Evolutionary conservation across 2,113 vertebrate species (phyloP).

Genomic region (Sakesphorus luctuosus): DNA sequence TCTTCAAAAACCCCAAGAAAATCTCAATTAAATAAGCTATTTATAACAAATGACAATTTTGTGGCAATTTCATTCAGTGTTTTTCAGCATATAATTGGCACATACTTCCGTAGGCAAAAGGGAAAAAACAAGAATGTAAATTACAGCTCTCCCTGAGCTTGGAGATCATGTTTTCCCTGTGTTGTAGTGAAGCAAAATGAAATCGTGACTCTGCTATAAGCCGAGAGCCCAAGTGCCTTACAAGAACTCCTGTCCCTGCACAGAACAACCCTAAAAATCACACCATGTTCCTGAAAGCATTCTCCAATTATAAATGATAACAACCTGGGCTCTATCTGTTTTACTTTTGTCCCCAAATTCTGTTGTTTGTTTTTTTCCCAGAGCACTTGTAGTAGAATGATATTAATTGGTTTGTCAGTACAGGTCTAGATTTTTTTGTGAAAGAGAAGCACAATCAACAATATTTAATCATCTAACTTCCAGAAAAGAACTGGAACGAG

Average conservation of each 20-base stretch:
- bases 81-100: background rate
- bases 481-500: background rate
- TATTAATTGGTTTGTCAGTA: background rate
- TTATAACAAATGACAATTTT: background rate
- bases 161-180: background rate
- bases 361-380: background rate
- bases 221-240: background rate
- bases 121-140: background rate
- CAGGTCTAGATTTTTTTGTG: background rate
- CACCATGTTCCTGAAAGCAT: rapidly evolving
- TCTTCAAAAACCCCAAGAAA: background rate
- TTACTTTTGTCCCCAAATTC: background rate
- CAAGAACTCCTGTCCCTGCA: background rate
- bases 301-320: background rate
- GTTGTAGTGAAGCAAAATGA: background rate
- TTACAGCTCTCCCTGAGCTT: background rate
- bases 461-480: background rate
- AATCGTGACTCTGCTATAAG: background rate
- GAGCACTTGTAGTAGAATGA: background rate
- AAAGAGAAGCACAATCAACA: background rate
- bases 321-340: background rate
- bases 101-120: background rate
- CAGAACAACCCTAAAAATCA: background rate
- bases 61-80: background rate
- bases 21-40: background rate